phyloP scores from a whole-genome alignment of 1,140 invertebrate species.

The Gryllus bimaculatus region DNA sequence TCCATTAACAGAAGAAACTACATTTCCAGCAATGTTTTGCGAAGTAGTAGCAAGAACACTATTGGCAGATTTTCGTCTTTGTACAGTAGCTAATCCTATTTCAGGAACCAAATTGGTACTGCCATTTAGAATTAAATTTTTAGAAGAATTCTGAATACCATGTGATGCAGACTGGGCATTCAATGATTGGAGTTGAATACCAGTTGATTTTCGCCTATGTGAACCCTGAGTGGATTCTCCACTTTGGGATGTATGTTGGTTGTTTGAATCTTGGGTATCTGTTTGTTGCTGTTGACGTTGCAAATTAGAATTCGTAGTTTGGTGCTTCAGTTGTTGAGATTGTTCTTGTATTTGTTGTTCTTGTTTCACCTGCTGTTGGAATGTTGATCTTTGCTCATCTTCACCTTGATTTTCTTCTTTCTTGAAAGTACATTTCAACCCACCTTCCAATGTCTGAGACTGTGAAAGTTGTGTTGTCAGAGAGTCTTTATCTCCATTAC shows the following conservation, averaged over 20 bases:
- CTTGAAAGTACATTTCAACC: too few species aligned
- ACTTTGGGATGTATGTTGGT: neutral
- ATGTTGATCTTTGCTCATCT: too few species aligned
- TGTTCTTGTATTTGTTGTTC: too few species aligned
- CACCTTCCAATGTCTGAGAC: too few species aligned
- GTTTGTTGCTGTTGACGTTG: too few species aligned
- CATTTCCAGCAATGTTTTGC: neutral
- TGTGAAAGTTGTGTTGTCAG: too few species aligned
- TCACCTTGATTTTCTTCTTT: too few species aligned
- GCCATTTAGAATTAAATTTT: neutral
- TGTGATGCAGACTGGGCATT: neutral
- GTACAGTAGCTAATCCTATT: neutral
- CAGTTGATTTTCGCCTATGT: neutral
- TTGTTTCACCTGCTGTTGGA: too few species aligned
- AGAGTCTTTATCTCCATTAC: too few species aligned
- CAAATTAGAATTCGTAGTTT: too few species aligned
- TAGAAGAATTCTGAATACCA: neutral
- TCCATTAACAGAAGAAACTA: neutral
- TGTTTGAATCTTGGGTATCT: neutral
- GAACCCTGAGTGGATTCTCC: neutral
- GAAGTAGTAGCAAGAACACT: neutral
- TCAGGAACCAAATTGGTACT: neutral
- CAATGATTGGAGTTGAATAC: neutral
- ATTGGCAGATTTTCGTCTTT: conserved; percentile 8
- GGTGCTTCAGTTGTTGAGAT: too few species aligned